Evolutionary conservation across 1,140 invertebrate species (phyloP), one percentile per base, ranked within the genome.

Genomic region (Carposina sasakii): DNA sequence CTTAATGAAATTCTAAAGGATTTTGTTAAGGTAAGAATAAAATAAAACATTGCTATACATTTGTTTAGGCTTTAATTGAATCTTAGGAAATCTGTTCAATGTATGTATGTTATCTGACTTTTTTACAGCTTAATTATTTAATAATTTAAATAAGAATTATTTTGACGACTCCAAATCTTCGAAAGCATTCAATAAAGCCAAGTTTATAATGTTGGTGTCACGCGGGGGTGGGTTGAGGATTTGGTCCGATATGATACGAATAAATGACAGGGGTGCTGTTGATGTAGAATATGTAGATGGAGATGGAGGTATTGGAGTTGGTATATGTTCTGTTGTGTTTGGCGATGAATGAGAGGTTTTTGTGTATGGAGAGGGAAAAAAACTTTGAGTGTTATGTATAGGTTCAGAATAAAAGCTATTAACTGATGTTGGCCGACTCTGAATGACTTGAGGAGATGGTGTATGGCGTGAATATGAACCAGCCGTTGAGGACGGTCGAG

Each of bases 1-100:
- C 26, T 53, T 46, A 58, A 58, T 39, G 37, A 54, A 44, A 41
- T 54, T 43, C 42, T 54, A 28, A 58, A 50, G 43, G 51, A 58
- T 43, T 21, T 19, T 50, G 30, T 50, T 42, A 57, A 57, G 54
- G 49, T 57, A 52, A 33, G 31, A 34, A 34, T 34, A 34, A 34
- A 34, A 34, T 34, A 34, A 34, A 34, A 34, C 6, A 34, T 34
- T 34, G 31, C 13, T 13, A 34, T 8, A 34, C 31, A 34, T 34
- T 34, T 34, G 13, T 34, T 34, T 34, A 34, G 31, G 31, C 16
- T 34, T 34, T 34, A 34, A 28, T 34, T 34, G 6, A 34, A 34
- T 34, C 31, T n/a, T 34, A 34, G 31, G 31, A 34, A 34, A 34
- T 34, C 6, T 34, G 6, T 34, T 34, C 4, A 34, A 13, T n/a